Evolutionary conservation across 2,888 invertebrate species (phyloP).

Genomic region (Nomada fucata): DNA sequence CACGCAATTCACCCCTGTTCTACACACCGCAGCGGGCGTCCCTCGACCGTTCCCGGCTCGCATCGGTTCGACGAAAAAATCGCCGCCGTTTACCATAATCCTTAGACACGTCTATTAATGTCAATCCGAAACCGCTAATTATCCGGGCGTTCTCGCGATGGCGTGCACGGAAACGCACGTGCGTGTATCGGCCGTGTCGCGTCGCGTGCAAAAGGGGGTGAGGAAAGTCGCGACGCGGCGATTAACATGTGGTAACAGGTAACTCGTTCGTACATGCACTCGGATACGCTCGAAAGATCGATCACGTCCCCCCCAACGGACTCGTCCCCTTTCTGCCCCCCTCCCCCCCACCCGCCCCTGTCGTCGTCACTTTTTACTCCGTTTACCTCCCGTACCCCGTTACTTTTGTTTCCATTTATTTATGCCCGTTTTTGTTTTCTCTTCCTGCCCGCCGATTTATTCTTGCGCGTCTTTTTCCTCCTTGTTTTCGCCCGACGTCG

Average conservation of each 20-base stretch:
- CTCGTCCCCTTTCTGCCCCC: conserved; percentile 22
- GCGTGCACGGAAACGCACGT: conserved; percentile 36
- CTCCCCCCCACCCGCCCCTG: background rate
- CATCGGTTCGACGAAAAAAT: too few species aligned
- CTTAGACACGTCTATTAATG: conserved; percentile 65
- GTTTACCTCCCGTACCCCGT: background rate
- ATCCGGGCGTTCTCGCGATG: conserved; percentile 40
- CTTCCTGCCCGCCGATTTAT: background rate
- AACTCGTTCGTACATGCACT: conserved; percentile 54
- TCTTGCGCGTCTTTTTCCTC: background rate
- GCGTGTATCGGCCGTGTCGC: conserved; percentile 11
- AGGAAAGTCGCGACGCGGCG: conserved; percentile 55
- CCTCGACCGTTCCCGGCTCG: too few species aligned
- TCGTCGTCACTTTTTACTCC: background rate
- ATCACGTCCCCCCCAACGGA: conserved; percentile 41
- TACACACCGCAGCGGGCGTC: too few species aligned
- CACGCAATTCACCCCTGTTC: too few species aligned
- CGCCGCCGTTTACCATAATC: conserved; percentile 59
- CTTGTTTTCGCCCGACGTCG: background rate
- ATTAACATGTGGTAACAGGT: conserved; percentile 69
- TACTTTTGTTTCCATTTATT: background rate
- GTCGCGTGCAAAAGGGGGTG: conserved; percentile 50
- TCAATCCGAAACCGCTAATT: conserved; percentile 58
- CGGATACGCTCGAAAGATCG: conserved; percentile 58
- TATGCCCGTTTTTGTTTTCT: too few species aligned